Base-by-base conservation (phyloP, 1,140 invertebrate species). In the Microvelia longipes region DNA sequence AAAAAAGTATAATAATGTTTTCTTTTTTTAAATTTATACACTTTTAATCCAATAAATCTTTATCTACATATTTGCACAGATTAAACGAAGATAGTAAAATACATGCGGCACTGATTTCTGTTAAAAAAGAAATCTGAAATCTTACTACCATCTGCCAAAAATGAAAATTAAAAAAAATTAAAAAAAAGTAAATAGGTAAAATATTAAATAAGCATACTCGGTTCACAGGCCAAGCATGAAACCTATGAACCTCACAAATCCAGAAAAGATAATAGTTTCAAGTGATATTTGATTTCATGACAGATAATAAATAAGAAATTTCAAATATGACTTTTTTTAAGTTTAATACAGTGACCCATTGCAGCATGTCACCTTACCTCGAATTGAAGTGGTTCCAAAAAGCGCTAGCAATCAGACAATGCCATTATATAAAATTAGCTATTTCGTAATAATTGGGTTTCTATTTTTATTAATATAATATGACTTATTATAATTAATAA, bases 371-470 rank as follows among this genome's bases (percentile, higher is more conserved):
- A 76, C 86, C 91, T 94, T 93, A 95, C 92, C 92, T 94, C 86
- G 91, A 89, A 81, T 94, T 94, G 90, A 95, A 94, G 89, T 94
- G 91, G 87, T 92, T 94, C 92, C 92, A 94, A 90, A 94, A 93
- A 83, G 93, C 89, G 91, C 91, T 94, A 90, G 74, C 76, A 80
- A 78, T 78, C 80, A 75, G 78, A 77, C 74, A 79, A 77, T 77
- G 73, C 75, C 68, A 74, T 69, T 71, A 70, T 63, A n/a, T n/a
- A n/a, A n/a, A 19, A 50, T 50, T 50, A 26, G 62, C 62, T 2
- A 64, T 24, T 60, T 60, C 35, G 19, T 60, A 60, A 11, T 60
- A 60, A 11, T n/a, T n/a, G n/a, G n/a, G n/a, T n/a, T n/a, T n/a
- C n/a, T n/a, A n/a, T n/a, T n/a, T n/a, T n/a, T n/a, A n/a, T n/a